Base-by-base conservation (phyloP, 2,888 invertebrate genomes). In the Drosophila picticornis region DNA sequence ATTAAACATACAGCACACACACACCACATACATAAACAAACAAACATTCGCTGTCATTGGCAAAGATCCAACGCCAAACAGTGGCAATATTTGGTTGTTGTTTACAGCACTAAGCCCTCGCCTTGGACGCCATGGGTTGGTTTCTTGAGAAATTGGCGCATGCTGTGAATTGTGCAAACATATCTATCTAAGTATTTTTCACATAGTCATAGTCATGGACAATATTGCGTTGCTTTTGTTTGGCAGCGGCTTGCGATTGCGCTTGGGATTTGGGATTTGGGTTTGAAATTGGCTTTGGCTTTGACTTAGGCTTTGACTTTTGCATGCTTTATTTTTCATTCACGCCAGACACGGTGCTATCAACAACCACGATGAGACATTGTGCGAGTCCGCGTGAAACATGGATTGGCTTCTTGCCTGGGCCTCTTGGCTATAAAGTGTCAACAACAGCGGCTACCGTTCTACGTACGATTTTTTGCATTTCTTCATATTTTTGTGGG, bases 131-230 rank as follows among this genome's bases (percentile, higher is more conserved):
- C 75, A 88, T 80, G 83, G 83, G 84, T 77, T 53, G 75, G 79
- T 88, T 87, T 87, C 87, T 73, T 79, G 73, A 76, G 87, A 87
- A 87, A 87, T 90, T 90, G 87, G 87, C 89, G 90, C 87, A 90
- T 88, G 87, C 87, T 87, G 87, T 88, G 87, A 83, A 80, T 77
- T 75, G 84, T 65, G 70, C 77, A 80, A 64, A 75, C 80, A 77
- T 65, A 77, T 66, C 43, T 76, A 77, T 77, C 59, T 69, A 51
- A 63, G 68, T 68, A 69, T 86, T 79, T 84, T 80, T 78, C 64
- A 48, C 75, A 63, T 55, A 71, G 74, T 70, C 81, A 77, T 69
- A 75, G 67, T 76, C 84, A 83, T 83, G 83, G 82, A 58, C 77
- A 72, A 87, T 81, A 85, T 84, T 88, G 86, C 86, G 86, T 88